Base-by-base conservation (phyloP, 2,113 vertebrate genomes). In the Serilophus lunatus region DNA sequence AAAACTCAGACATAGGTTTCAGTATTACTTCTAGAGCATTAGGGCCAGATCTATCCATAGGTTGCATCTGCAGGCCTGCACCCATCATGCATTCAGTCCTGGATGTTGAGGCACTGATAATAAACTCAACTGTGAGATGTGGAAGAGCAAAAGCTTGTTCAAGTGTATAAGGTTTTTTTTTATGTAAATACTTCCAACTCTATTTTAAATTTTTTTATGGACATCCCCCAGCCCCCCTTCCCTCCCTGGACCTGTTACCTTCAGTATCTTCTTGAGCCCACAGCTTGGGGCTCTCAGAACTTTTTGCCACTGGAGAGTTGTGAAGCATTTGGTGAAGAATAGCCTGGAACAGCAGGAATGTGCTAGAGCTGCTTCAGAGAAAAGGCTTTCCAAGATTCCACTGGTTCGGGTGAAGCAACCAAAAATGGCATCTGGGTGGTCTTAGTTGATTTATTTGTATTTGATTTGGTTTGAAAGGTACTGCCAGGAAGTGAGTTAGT, bases 301-400 rank as follows among this genome's bases (percentile, higher is more conserved):
- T 0, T 29, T 24, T 22, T 44, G 12, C 5, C 0, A 0, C 4
- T 29, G 16, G 7, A 6, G 47, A 10, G 5, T 17, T 24, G 28
- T 1, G 3, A 6, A 3, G 13, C 0, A 1, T 23, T 44, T 25
- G 15, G 7, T 42, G 42, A 79, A 19, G 18, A 10, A 10, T 2
- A 8, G 10, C 6, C 20, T n/a, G 26, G 18, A 42, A 7, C 0
- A 3, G 10, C 0, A 0, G 2, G 13, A 24, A 4, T 28, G 10
- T 23, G 44, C 29, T 33, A 20, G 44, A 23, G 18, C 18, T 35
- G 16, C 1, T 7, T 3, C 1, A 5, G 12, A 22, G 15, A 54
- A 19, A 51, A 13, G 33, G 12, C 5, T 38, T 13, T 3, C 1
- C 1, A 7, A 13, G 6, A 9, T 53, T 3, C 10, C 6, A 6